phyloP scores from a whole-genome alignment of 2,113 vertebrate genomes.

The Calyptommatus sinebrachiatus region DNA sequence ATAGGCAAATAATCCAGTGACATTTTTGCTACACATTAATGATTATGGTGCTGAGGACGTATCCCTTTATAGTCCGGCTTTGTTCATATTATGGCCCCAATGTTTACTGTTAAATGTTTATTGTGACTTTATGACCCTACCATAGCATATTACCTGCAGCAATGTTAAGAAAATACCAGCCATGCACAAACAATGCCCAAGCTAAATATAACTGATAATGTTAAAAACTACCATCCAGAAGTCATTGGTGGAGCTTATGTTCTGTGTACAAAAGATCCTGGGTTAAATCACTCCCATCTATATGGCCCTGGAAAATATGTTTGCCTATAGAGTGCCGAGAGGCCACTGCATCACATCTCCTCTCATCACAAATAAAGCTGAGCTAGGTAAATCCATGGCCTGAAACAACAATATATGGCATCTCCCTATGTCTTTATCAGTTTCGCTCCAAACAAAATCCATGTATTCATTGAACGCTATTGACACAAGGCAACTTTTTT shows the following conservation, averaged over 20 bases:
- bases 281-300: neutral
- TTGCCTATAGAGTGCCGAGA: neutral
- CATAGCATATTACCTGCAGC: too few species aligned
- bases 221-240: neutral
- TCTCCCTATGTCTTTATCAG: neutral
- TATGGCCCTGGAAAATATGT: neutral
- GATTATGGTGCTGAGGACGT: too few species aligned
- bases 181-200: neutral
- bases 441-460: neutral
- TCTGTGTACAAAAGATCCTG: neutral
- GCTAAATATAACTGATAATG: neutral
- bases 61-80: too few species aligned
- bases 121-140: too few species aligned
- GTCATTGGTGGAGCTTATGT: neutral
- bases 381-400: neutral
- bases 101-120: too few species aligned
- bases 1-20: neutral
- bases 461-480: too few species aligned
- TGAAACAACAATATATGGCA: neutral
- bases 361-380: neutral
- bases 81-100: too few species aligned
- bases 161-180: too few species aligned
- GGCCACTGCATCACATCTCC: neutral
- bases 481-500: neutral
- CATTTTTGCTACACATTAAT: too few species aligned